Percentiles rank a stretch among this genome's conserved stretches.
Conservation (phyloP, 2,888 invertebrate species). For the Athalia rosae region DNA sequence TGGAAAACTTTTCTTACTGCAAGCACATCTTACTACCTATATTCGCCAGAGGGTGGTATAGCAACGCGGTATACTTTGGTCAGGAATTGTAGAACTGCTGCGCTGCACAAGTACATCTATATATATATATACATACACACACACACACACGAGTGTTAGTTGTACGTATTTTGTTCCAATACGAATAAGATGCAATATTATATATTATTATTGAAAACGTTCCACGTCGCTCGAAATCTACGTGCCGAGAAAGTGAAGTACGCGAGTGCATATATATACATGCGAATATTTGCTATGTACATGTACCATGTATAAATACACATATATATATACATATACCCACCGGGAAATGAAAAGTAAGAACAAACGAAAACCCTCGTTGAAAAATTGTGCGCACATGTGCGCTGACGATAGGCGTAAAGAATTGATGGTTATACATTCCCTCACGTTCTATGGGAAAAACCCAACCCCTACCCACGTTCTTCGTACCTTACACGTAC, state of each 20-base stretch:
- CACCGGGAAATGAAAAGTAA: slow-evolving; percentile 26
- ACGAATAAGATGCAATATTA: slow-evolving; percentile 50
- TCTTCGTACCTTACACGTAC: too few species aligned
- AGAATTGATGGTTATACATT: not conserved
- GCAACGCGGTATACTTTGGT: too few species aligned
- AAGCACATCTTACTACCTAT: too few species aligned
- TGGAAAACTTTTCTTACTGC: too few species aligned
- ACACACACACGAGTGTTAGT: too few species aligned
- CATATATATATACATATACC: not conserved
- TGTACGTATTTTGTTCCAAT: too few species aligned
- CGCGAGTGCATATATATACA: too few species aligned
- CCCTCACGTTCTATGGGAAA: slow-evolving; percentile 9
- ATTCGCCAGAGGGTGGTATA: too few species aligned
- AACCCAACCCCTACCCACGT: too few species aligned
- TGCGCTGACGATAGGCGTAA: slow-evolving; percentile 22
- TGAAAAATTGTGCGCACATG: slow-evolving; percentile 58
- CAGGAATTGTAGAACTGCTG: too few species aligned
- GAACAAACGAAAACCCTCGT: slow-evolving; percentile 45
- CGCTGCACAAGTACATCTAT: too few species aligned
- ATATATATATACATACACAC: too few species aligned
- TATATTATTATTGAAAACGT: slow-evolving; percentile 58
- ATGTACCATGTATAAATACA: not conserved
- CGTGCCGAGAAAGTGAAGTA: slow-evolving; percentile 47
- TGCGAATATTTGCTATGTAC: not conserved
- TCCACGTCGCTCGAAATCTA: slow-evolving; percentile 43